Conservation (phyloP, 2,113 vertebrate genomes). For the Peromyscus polionotus region DNA sequence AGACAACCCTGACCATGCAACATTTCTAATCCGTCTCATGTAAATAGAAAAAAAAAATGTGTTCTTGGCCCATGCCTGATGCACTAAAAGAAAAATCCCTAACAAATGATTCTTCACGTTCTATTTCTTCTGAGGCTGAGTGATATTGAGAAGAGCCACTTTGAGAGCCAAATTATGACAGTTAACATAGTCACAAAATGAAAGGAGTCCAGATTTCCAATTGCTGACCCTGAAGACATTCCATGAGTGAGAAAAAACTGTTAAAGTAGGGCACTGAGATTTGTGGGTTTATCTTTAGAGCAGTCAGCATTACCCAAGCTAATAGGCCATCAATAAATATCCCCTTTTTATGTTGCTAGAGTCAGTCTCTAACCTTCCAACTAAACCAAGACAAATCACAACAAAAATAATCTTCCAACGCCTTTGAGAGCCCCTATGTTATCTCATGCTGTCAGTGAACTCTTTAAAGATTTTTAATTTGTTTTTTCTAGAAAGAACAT, state of each 20-base stretch:
- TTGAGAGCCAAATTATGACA: slow-evolving; percentile 4
- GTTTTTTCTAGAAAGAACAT: slow-evolving; percentile 36
- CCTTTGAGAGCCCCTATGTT: neutral
- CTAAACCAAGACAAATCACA: slow-evolving; percentile 26
- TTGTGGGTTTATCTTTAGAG: slow-evolving; percentile 22
- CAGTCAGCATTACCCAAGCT: neutral
- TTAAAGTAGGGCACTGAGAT: neutral
- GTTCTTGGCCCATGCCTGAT: neutral
- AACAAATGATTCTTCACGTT: neutral
- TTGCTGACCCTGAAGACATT: neutral
- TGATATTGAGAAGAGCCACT: neutral
- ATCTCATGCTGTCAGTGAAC: slow-evolving; percentile 2
- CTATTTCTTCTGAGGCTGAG: slow-evolving; percentile 28
- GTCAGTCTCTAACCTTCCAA: neutral
- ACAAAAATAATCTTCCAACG: slow-evolving; percentile 33
- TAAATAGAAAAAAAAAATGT: neutral
- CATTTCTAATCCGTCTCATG: neutral
- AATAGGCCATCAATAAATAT: slow-evolving; percentile 5
- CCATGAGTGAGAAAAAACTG: neutral
- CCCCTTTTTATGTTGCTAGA: neutral
- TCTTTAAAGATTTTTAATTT: slow-evolving; percentile 41
- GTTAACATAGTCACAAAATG: neutral
- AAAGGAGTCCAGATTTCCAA: neutral
- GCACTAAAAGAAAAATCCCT: neutral
- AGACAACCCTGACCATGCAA: neutral